Evolutionary conservation across 2,113 vertebrate species (phyloP), one percentile per base, ranked within the genome.

Genomic region (Perognathus longimembris): DNA sequence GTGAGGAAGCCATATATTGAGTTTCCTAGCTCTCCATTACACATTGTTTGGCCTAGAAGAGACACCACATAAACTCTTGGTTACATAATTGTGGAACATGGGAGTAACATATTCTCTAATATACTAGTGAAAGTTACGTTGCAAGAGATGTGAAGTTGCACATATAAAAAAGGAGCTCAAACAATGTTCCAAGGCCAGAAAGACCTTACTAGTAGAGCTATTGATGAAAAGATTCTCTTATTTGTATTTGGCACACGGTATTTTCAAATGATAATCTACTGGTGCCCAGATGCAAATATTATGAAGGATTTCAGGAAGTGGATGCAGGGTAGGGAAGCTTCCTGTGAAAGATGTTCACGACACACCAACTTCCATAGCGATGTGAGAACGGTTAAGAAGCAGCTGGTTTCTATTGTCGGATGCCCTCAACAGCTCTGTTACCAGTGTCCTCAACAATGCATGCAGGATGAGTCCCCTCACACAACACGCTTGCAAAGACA

Each of bases 31-130:
- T 93, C 69, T 89, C 83, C 86, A 45, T 76, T 83, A 90, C 94
- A 75, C 82, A 70, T 26, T 18, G 74, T 79, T 95, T 95, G 91
- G 95, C 89, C 30, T 90, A 28, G 28, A 28, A 61, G 90, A 40
- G 70, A 73, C 8, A 86, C 75, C 66, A 84, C 34, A 64, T 74
- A 87, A 85, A 87, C 40, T 73, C 38, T 79, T 82, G 54, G 54
- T 93, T 94, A 94, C 28, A 54, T 93, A 88, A 84, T 50, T 79
- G 93, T 80, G 93, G 45, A 59, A 95, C 93, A 93, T 66, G 69
- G 30, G 45, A 93, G 87, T 93, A 93, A 69, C 89, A 87, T 89
- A 24, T 75, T 94, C 67, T 59, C 34, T 18, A 73, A n/a, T 36
- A 57, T 0, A 2, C 54, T 70, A 32, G 36, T 88, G 66, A 34